A percentile compares a stretch with the other conserved stretches of the same genome.
These are phyloP conservation scores for Sciurus niger DNA, from an alignment of 2,113 vertebrate genomes.

Conservation along the genomic window DNA sequence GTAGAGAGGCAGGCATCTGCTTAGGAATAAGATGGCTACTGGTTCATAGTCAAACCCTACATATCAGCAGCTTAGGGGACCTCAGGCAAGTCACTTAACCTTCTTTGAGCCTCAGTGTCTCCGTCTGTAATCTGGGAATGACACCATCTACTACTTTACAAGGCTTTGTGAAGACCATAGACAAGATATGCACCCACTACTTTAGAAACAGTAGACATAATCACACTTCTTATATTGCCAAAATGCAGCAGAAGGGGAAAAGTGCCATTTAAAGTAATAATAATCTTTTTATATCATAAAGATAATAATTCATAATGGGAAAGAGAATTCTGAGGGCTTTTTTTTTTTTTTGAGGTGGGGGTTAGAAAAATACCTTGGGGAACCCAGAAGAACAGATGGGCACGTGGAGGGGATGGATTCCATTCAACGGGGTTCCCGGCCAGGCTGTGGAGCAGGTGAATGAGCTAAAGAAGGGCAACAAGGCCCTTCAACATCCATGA, in stretches of 20 bases:
- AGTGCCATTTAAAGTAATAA: not conserved
- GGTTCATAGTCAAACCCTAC: not conserved
- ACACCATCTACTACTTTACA: not conserved
- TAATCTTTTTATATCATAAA: not conserved
- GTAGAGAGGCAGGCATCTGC: not conserved
- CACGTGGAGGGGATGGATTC: too few relatives aligned
- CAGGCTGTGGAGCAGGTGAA: constrained; percentile 80
- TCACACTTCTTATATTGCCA: not conserved
- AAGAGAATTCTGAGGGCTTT: constrained; percentile 10
- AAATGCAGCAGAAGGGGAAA: not conserved
- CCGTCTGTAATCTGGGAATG: not conserved
- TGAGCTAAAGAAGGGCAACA: constrained; percentile 95
- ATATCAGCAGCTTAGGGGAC: not conserved
- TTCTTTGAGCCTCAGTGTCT: not conserved
- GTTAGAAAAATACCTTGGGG: not conserved
- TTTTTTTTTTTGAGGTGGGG: too few relatives aligned
- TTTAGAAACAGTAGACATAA: not conserved
- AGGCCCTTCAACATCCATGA: constrained; percentile 94
- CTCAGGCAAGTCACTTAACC: not conserved
- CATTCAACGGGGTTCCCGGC: too few relatives aligned
- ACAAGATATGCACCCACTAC: not conserved
- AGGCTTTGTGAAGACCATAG: not conserved
- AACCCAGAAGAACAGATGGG: too few relatives aligned
- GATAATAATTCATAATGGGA: not conserved
- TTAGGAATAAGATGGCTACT: not conserved